Conservation (phyloP, 1,140 invertebrate genomes). For the Pristionchus pacificus region DNA sequence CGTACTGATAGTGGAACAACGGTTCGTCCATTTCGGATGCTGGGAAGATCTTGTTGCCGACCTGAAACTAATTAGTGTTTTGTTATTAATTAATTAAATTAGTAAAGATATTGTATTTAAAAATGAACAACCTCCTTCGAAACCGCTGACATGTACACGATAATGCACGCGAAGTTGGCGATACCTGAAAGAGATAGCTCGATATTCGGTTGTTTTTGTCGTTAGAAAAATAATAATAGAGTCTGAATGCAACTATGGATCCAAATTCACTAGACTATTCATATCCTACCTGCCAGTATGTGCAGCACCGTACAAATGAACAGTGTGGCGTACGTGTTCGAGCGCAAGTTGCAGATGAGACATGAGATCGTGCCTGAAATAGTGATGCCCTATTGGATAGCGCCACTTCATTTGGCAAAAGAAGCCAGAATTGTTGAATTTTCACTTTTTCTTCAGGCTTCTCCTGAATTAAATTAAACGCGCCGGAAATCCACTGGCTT, state of each 20-base stretch:
- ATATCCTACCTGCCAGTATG: constrained; percentile 48
- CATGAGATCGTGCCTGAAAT: neutral
- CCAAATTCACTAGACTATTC: too few species aligned
- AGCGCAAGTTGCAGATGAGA: constrained; percentile 28
- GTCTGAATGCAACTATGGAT: too few species aligned
- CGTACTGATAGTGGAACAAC: constrained; percentile 54
- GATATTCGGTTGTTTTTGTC: too few species aligned
- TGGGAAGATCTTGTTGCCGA: constrained; percentile 54
- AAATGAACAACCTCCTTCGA: constrained; percentile 45
- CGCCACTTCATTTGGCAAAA: too few species aligned
- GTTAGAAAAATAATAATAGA: too few species aligned
- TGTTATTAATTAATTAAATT: too few species aligned
- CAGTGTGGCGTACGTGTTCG: constrained; percentile 47
- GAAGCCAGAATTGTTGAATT: too few species aligned
- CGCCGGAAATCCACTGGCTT: too few species aligned
- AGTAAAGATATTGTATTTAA: too few species aligned
- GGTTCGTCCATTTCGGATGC: constrained; percentile 56
- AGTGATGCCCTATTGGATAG: too few species aligned
- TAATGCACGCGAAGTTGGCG: constrained; percentile 52
- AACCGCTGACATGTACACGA: constrained; percentile 53
- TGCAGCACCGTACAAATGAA: constrained; percentile 45
- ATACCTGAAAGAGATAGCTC: constrained; percentile 36
- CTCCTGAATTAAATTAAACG: too few species aligned
- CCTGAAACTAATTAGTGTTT: constrained; percentile 15
- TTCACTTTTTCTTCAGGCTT: too few species aligned